A percentile compares a stretch with the other conserved stretches of the same genome.
Evolutionary conservation across 1,140 invertebrate species (phyloP).

Genomic region (Bombus waltoni): DNA sequence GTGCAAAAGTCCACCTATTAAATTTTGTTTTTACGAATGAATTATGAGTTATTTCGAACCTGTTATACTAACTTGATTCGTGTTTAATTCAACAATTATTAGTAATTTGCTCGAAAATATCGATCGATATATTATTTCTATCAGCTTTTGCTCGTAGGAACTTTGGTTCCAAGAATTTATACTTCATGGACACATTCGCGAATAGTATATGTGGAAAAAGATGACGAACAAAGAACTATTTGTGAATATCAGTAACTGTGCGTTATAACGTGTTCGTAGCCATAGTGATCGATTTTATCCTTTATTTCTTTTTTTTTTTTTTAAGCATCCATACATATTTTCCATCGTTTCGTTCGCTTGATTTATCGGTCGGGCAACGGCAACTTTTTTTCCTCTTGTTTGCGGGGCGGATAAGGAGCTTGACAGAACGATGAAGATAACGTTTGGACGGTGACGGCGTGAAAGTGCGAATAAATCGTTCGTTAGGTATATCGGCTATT

Average conservation of each 20-base stretch:
- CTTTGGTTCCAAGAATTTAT: background rate
- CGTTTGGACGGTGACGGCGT: background rate
- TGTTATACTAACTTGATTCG: too few relatives aligned
- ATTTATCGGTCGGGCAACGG: background rate
- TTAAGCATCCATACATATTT: background rate
- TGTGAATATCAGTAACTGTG: background rate
- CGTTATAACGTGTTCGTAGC: background rate
- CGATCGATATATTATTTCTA: too few relatives aligned
- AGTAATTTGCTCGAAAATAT: too few relatives aligned
- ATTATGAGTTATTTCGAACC: too few relatives aligned
- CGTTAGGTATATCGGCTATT: background rate
- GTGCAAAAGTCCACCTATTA: too few relatives aligned
- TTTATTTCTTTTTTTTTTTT: background rate
- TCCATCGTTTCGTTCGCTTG: background rate
- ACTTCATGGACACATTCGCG: background rate
- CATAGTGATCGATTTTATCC: background rate
- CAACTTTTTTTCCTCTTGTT: background rate
- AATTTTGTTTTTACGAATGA: too few relatives aligned
- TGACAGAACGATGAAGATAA: constrained; percentile 19
- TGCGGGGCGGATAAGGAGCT: background rate
- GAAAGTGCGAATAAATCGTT: constrained; percentile 17
- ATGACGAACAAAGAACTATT: background rate
- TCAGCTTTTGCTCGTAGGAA: too few relatives aligned
- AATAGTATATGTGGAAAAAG: background rate
- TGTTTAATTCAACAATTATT: too few relatives aligned